Percentiles rank a stretch among this genome's conserved stretches.
Evolutionary conservation across 2,113 vertebrate genomes (phyloP).

Genomic region (Mastomys natalensis): DNA sequence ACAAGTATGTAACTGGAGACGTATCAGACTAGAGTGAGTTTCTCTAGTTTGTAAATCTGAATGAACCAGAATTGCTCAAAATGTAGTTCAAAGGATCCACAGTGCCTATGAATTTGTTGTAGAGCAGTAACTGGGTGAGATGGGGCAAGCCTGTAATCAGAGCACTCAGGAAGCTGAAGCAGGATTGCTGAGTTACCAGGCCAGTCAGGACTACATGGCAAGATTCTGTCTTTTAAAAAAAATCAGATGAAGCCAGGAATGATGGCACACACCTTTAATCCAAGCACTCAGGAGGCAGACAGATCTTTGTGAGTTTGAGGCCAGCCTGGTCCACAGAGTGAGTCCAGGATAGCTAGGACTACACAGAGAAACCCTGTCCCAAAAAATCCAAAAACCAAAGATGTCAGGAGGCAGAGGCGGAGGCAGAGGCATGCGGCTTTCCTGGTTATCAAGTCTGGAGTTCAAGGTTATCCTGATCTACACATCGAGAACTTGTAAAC

Average conservation of each 20-base stretch:
- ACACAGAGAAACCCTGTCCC: background rate
- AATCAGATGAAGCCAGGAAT: too few species aligned
- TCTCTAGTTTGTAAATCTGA: slow-evolving; percentile 6
- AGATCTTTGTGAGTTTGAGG: background rate
- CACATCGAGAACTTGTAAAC: background rate
- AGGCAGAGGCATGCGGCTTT: background rate
- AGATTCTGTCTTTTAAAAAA: background rate
- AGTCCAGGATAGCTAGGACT: background rate
- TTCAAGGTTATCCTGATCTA: too few species aligned
- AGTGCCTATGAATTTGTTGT: background rate
- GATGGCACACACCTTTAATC: background rate
- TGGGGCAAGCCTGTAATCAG: background rate
- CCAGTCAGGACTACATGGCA: background rate
- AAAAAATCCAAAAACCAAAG: background rate
- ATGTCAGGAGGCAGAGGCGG: background rate
- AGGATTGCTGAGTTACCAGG: background rate
- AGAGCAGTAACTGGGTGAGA: too few species aligned
- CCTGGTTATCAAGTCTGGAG: background rate
- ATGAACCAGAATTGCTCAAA: slow-evolving; percentile 42
- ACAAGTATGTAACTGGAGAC: background rate
- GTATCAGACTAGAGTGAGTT: background rate
- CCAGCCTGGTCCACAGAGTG: background rate
- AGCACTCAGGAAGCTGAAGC: background rate
- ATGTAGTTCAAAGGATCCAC: background rate
- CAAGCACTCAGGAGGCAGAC: background rate